These are phyloP conservation scores for Tursiops truncatus DNA, from an alignment of 2,113 vertebrate genomes.

Conservation along the genomic window DNA sequence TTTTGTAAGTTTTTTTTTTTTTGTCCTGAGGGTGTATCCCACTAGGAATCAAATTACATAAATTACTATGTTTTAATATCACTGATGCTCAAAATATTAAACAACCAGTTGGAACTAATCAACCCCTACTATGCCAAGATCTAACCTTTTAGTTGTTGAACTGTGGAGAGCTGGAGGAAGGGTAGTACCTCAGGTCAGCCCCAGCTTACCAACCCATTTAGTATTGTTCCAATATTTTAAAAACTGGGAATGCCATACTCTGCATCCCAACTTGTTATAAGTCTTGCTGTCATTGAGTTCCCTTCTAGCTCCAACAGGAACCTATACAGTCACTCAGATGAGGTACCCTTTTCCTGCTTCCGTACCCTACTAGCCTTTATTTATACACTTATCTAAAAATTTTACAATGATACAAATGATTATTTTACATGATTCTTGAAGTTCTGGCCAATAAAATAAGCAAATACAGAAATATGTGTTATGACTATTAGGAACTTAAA, in stretches of 20 bases:
- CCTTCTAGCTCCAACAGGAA: background rate
- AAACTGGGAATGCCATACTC: background rate
- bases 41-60: background rate
- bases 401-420: background rate
- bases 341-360: background rate
- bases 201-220: background rate
- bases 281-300: background rate
- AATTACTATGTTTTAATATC: background rate
- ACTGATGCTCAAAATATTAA: background rate
- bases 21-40: background rate
- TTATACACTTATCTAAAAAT: background rate
- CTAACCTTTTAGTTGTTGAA: background rate
- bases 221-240: background rate
- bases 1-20: background rate
- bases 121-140: background rate
- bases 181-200: background rate
- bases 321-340: background rate
- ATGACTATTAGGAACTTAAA: background rate
- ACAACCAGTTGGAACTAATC: background rate
- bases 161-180: background rate
- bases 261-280: background rate
- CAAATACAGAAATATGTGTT: background rate
- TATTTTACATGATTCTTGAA: constrained; percentile 23
- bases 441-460: background rate
- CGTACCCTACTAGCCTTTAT: background rate